Conservation (phyloP, 2,113 vertebrate genomes). For the Trochalopteron elliotii region DNA sequence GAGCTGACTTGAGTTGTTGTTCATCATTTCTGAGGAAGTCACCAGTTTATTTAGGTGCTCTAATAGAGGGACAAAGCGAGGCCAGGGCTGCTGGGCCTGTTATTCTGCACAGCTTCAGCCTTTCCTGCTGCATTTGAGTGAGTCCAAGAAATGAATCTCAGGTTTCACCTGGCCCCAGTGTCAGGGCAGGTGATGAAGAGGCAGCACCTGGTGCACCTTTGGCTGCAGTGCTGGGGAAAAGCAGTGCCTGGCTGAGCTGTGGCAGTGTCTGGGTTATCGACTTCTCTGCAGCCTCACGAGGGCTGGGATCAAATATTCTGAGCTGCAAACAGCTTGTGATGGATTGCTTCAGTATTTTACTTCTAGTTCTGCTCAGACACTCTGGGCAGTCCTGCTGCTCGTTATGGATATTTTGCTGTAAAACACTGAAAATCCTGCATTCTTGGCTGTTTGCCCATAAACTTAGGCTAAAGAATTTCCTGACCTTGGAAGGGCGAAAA, state of each 20-base stretch:
- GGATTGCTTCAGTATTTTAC: not conserved
- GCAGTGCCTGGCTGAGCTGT: not conserved
- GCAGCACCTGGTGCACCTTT: not conserved
- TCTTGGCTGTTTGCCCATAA: not conserved
- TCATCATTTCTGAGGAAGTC: accelerated
- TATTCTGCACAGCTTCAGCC: not conserved
- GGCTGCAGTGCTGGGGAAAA: not conserved
- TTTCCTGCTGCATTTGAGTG: not conserved
- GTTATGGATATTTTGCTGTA: not conserved
- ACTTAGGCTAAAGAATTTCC: not conserved
- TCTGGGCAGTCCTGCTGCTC: not conserved
- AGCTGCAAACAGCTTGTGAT: not conserved
- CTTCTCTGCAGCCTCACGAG: accelerated
- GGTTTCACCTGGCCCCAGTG: not conserved
- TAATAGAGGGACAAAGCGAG: not conserved
- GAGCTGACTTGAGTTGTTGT: too few species aligned
- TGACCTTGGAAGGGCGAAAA: not conserved
- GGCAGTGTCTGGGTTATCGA: accelerated
- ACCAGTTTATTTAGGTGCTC: not conserved
- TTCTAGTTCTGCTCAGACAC: not conserved
- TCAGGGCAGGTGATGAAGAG: not conserved
- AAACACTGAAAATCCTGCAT: not conserved
- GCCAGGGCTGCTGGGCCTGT: not conserved
- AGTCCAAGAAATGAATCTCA: not conserved
- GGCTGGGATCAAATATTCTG: not conserved